Evolutionary conservation across 1,140 invertebrate species (phyloP), one percentile per base, ranked within the genome.

Genomic region (Brachionus rubens): DNA sequence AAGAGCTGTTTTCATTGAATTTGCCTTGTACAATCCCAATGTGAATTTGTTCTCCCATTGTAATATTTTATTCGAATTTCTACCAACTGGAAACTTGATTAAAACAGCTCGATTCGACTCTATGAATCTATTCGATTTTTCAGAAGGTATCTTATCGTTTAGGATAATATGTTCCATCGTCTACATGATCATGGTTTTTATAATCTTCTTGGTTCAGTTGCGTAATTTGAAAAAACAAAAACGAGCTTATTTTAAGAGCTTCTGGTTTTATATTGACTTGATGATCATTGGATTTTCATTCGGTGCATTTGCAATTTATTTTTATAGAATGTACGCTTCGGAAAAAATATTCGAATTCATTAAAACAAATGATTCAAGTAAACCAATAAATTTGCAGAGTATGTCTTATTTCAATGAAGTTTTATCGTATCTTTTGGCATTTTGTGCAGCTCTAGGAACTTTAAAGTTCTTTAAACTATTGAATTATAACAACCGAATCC

Each of bases 381-480:
- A 81, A 0, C 87, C 87, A 78, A 83, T 87, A 59, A 86, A 86
- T 65, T 82, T 88, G 62, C 84, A 87, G 62, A 82, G 82, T 75
- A 82, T 86, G n/a, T 81, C 84, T 4, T 81, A 84, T 47, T 83
- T 86, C 78, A 86, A 87, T 76, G 81, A 80, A 28, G 86, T 86
- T 77, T 81, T 87, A 21, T 81, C 87, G 24, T 86, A 83, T 16
- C 84, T 85, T 76, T 78, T 87, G 12, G 82, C 87, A 10, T 88
- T 87, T 80, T 81, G 87, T 41, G 82, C 82, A 7, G 85, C 83
- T 16, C 78, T 87, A 7, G 87, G 87, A 78, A 87, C 87, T 79
- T 79, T 87, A 30, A 84, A 85, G 75, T 80, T 88, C 0, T 79
- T 88, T 3, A 79, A 86, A 47, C 88, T 46, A 7, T 14, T 46